Evolutionary conservation across 2,113 vertebrate genomes (phyloP), one percentile per base, ranked within the genome.

Genomic region (Syngnathoides biaculeatus): DNA sequence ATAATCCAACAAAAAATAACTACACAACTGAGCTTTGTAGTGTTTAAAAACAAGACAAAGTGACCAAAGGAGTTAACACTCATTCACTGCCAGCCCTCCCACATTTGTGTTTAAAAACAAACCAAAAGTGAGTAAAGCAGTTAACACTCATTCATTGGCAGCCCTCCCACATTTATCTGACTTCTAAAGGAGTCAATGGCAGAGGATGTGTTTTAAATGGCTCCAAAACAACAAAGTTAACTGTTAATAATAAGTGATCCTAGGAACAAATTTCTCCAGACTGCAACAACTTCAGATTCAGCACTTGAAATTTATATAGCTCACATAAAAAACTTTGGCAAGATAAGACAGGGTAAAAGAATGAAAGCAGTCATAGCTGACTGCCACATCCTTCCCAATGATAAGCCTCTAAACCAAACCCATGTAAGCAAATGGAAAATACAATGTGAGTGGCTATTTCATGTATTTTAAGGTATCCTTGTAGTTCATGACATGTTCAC

Each of bases 61-160:
- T 57, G 24, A 43, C 53, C 11, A 47, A 14, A 68, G 20, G 20
- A n/a, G 20, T 52, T 35, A 35, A 35, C 30, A 35, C 30, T 2
- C 30, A 35, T 35, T 35, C 30, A 35, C 30, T 35, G 30, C 30
- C 1, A 35, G 30, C 30, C 30, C 6, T 35, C 30, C 30, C 30
- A 35, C n/a, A n/a, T n/a, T n/a, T n/a, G 81, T 84, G 72, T 74
- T 74, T 70, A 64, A 20, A 64, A 58, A 45, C 24, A 24, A 64
- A 39, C 64, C 38, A 35, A n/a, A 43, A 58, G 15, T 57, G 24
- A 43, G 39, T 19, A 47, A 14, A 68, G 20, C 48, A n/a, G 20
- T 52, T 35, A 35, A 35, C 30, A 35, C 30, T 2, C 30, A 35
- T 35, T 35, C 30, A 35, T 6, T 35, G 30, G 4, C 1, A 35